Conservation (phyloP, 2,888 invertebrate genomes). For the Polyommatus iphigenia region DNA sequence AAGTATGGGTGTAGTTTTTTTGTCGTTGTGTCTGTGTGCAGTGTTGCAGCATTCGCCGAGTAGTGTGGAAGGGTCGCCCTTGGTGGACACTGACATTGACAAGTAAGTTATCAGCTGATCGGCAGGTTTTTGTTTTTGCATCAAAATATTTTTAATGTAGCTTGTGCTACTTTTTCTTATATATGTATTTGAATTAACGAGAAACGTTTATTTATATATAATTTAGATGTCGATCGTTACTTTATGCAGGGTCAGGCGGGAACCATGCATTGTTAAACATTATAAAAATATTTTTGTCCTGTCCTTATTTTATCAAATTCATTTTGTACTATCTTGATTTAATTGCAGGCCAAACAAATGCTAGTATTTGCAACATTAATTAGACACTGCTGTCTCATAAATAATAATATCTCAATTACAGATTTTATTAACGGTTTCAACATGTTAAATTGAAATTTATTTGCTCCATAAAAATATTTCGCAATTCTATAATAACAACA, state of each 20-base stretch:
- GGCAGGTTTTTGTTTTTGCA: background rate
- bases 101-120: conserved; percentile 45
- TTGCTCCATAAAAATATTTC: background rate
- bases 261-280: too few species aligned
- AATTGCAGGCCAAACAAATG: too few species aligned
- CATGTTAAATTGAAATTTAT: too few species aligned
- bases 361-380: too few species aligned
- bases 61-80: conserved; percentile 49
- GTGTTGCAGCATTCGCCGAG: conserved; percentile 34
- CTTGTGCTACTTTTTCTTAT: background rate
- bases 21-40: conserved; percentile 38
- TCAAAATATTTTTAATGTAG: background rate
- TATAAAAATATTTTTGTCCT: too few species aligned
- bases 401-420: too few species aligned
- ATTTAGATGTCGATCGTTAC: too few species aligned
- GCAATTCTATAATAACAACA: background rate
- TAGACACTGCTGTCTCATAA: too few species aligned
- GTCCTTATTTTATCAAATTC: too few species aligned
- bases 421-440: too few species aligned
- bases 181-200: background rate
- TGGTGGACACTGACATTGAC: conserved; percentile 40
- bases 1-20: conserved; percentile 31
- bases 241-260: too few species aligned
- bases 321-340: too few species aligned
- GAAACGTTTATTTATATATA: background rate